Percentiles rank a stretch among this genome's conserved stretches.
Evolutionary conservation across 64 coral and sea anemone species (phyloP).

Genomic region (Porites lutea): DNA sequence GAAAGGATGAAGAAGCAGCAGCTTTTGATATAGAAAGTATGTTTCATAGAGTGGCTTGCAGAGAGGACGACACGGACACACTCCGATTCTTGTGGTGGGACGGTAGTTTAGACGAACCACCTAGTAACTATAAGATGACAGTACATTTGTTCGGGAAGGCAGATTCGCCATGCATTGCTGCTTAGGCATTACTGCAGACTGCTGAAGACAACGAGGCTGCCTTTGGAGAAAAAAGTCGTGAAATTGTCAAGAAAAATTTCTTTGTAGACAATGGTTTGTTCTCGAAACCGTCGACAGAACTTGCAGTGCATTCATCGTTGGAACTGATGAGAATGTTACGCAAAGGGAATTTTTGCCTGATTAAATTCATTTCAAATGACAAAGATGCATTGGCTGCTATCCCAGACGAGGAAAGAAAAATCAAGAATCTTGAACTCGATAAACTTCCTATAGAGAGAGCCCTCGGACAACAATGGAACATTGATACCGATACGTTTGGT

Average conservation of each 20-base stretch:
- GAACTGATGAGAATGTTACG: slow-evolving; percentile 40
- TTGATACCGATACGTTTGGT: too few relatives aligned
- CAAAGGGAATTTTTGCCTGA: slow-evolving; percentile 64
- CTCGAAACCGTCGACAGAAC: slow-evolving; percentile 43
- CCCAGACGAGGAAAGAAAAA: slow-evolving; percentile 59
- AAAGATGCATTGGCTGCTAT: slow-evolving; percentile 47
- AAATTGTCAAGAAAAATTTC: slow-evolving; percentile 51
- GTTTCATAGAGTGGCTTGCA: too few relatives aligned
- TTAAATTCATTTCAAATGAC: slow-evolving; percentile 57
- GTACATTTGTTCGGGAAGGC: slow-evolving; percentile 61
- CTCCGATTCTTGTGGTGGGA: slow-evolving; percentile 49
- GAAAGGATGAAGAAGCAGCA: too few relatives aligned
- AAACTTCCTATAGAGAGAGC: slow-evolving; percentile 3
- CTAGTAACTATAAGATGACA: slow-evolving; percentile 64
- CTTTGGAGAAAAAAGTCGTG: slow-evolving; percentile 44
- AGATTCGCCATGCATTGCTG: slow-evolving; percentile 74
- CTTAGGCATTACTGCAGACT: slow-evolving; percentile 51
- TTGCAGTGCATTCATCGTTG: not conserved
- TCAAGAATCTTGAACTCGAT: slow-evolving; percentile 57
- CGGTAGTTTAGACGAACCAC: slow-evolving; percentile 15
- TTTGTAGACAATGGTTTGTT: slow-evolving; percentile 73
- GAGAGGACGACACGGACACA: too few relatives aligned
- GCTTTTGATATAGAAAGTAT: too few relatives aligned
- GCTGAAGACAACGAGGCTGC: slow-evolving; percentile 34
- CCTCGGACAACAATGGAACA: slow-evolving; percentile 78